Base-by-base conservation (phyloP, 2,797 vertebrate genomes). In the Micromesistius poutassou region DNA sequence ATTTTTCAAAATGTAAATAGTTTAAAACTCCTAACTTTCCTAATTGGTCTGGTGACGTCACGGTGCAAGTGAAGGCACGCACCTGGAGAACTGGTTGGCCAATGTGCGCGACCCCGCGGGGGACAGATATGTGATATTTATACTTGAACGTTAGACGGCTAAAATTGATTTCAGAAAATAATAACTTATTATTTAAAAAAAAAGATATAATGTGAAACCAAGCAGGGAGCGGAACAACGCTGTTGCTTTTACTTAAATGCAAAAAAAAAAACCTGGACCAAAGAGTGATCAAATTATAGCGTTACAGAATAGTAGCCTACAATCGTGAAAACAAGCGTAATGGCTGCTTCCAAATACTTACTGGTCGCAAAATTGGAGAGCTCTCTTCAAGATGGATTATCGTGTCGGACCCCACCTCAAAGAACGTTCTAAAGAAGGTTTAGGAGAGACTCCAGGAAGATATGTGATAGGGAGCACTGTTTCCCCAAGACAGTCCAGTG, bases 381-480 rank as follows among this genome's bases (percentile, higher is more conserved):
- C 88, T 89, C 91, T 91, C 93, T 93, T 92, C 92, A 93, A 95
- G 92, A 93, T 94, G 93, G 94, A 93, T 92, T 94, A 94, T 95
- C 94, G 93, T 91, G 92, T 92, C 93, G 92, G 94, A 94, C 94
- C 91, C 93, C 93, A 93, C 95, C 96, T 96, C 95, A 95, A 96
- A 96, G 96, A 95, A 94, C 93, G 81, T 88, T 97, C 96, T 97
- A 97, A 97, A 97, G 78, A 87, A 91, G 94, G 94, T 94, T 94
- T 92, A 92, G 79, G 82, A 78, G 89, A 81, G 79, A 74, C 30
- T 62, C 91, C 74, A 93, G 90, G 25, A 0, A 1, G 40, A 2
- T 0, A 0, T 16, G 4, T 85, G 68, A 93, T 95, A 96, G 0
- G 1, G 0, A 0, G 0, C 0, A 0, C 0, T 0, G 1, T 76